phyloP scores from a whole-genome alignment of 2,888 invertebrate genomes.

The Pasiphila rectangulata region DNA sequence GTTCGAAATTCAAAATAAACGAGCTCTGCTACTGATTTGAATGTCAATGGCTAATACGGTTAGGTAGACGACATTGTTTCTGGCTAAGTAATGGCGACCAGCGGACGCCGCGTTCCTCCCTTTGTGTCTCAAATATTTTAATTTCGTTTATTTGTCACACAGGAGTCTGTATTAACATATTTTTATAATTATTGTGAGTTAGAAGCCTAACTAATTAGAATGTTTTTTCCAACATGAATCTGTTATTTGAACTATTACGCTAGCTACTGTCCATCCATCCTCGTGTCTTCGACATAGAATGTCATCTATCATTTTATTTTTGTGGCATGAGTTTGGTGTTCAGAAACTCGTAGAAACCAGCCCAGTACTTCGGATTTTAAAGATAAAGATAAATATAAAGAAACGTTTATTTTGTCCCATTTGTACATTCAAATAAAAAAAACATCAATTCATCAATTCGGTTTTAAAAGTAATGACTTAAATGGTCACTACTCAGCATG shows the following conservation, averaged over 20 bases:
- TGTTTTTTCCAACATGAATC: conserved; percentile 14
- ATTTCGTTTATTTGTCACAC: conserved; percentile 24
- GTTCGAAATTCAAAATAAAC: conserved; percentile 73
- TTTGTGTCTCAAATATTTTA: conserved; percentile 17
- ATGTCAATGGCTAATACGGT: conserved; percentile 77
- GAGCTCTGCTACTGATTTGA: conserved; percentile 75
- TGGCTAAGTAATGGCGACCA: conserved; percentile 53
- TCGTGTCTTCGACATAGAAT: background rate
- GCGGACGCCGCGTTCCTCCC: conserved; percentile 21
- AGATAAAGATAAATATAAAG: too few relatives aligned
- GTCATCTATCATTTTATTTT: too few relatives aligned
- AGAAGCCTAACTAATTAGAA: conserved; percentile 6
- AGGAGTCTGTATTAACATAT: conserved; percentile 25
- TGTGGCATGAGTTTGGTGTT: too few relatives aligned
- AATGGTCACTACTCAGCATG: too few relatives aligned
- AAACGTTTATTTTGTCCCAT: too few relatives aligned
- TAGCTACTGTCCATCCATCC: background rate
- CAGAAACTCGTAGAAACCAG: background rate
- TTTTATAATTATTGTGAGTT: conserved; percentile 18
- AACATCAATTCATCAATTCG: too few relatives aligned
- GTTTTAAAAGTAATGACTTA: too few relatives aligned
- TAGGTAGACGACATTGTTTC: conserved; percentile 64
- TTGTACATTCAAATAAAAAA: too few relatives aligned
- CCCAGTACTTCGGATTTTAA: too few relatives aligned
- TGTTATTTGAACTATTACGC: background rate